Evolutionary conservation across 2,888 invertebrate species (phyloP), one percentile per base, ranked within the genome.

Genomic region (Agrochola litura): DNA sequence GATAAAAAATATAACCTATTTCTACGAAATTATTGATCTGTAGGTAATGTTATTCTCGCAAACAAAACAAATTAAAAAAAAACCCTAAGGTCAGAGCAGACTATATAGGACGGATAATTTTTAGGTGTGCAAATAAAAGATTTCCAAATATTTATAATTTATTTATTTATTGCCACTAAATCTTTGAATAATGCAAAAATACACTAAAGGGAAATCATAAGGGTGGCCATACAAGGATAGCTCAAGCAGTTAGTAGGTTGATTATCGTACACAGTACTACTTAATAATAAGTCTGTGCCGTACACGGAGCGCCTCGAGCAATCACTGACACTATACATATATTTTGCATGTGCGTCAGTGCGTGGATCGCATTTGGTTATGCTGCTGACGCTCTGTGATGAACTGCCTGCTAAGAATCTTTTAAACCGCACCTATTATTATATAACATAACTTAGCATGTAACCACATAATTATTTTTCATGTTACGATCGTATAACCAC

Each of bases 111-210:
- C 30, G 9, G 10, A 19, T 30, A 30, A 30, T 54, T 22, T 49
- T 49, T 54, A 49, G 25, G 19, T 22, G 49, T 30, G 22, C 22
- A 37, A 60, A 73, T 60, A 73, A 74, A 73, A 74, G 22, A 25
- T 25, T 52, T 60, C 9, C 0, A 16, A 46, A 54, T 78, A 25
- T 67, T 78, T 63, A 41, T 56, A 46, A 49, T 68, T 79, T 63
- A 79, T 79, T 77, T 77, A 16, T n/a, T 25, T 37, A 64, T 77
- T 60, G 41, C 56, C 25, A 79, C 54, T 56, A 79, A 49, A 79
- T 41, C 63, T 49, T 70, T 79, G 63, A 41, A 79, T 12, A 69
- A 41, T 69, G 16, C 52, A 60, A 77, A 65, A 52, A n/a, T 52
- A 60, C 10, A 77, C 43, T 9, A 22, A 37, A 56, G 1, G 16